Conservation (phyloP, 2,113 vertebrate genomes). For the Chrysochloris asiatica region DNA sequence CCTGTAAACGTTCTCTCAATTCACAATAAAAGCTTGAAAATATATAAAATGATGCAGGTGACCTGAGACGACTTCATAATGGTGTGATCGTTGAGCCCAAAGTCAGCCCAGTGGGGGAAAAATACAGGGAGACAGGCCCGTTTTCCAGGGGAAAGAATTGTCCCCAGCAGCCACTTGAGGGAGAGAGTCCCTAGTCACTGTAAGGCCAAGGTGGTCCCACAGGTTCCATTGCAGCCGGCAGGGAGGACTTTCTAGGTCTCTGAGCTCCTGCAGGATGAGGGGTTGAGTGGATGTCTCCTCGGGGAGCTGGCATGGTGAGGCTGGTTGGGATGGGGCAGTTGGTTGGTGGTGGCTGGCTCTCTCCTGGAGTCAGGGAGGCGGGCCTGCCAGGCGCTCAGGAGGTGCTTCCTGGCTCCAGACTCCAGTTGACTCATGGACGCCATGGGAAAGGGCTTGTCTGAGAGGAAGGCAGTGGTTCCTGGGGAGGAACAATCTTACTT, state of each 20-base stretch:
- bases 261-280: not conserved
- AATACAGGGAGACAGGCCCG: not conserved
- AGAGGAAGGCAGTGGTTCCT: conserved; percentile 55
- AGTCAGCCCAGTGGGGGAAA: not conserved
- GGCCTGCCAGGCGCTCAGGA: not conserved
- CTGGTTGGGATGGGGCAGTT: not conserved
- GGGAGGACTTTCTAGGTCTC: not conserved
- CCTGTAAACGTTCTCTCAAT: too few species aligned
- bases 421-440: not conserved
- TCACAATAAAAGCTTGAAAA: too few species aligned
- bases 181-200: not conserved
- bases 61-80: too few species aligned
- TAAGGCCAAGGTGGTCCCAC: not conserved
- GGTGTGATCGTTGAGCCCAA: not conserved
- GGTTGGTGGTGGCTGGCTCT: not conserved
- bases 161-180: not conserved
- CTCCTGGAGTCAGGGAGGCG: not conserved
- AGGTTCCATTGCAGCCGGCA: not conserved
- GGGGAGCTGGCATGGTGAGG: not conserved
- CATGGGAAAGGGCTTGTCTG: conserved; percentile 37
- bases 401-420: conserved; percentile 14
- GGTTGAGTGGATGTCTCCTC: not conserved
- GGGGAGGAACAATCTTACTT: conserved; percentile 58
- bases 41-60: too few species aligned
- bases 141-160: not conserved